Conservation (phyloP, 2,797 vertebrate species). For the Varecia variegata region DNA sequence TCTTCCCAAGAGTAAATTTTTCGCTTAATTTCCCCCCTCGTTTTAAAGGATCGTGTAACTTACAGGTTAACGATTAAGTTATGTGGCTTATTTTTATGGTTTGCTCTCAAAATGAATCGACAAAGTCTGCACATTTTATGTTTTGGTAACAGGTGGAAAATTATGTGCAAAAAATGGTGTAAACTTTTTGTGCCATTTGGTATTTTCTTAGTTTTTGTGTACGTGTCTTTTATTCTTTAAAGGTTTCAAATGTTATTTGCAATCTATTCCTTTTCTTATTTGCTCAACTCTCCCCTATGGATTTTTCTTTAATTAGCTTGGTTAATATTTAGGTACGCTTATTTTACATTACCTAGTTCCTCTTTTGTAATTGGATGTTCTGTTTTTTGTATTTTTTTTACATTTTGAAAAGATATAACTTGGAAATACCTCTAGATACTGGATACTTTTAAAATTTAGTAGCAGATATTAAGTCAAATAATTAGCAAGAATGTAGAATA, state of each 20-base stretch:
- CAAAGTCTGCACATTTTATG: background rate
- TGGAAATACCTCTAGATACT: conserved; percentile 51
- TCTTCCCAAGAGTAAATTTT: conserved; percentile 57
- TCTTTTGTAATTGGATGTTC: background rate
- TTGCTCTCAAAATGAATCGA: background rate
- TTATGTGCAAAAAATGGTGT: conserved; percentile 29
- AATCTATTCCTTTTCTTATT: background rate
- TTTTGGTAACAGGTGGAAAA: conserved; percentile 73
- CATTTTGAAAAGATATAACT: conserved; percentile 11
- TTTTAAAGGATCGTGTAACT: conserved; percentile 40
- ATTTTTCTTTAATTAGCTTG: conserved; percentile 32
- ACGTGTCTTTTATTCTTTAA: conserved; percentile 27
- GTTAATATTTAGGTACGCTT: conserved; percentile 42
- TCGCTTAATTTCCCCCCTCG: background rate
- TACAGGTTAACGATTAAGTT: conserved; percentile 30
- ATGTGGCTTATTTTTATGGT: conserved; percentile 36
- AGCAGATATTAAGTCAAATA: conserved; percentile 37
- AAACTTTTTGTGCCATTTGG: conserved; percentile 38
- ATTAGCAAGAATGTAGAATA: conserved; percentile 47
- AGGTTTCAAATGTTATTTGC: conserved; percentile 34
- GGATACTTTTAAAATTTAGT: conserved; percentile 44
- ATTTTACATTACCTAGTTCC: conserved; percentile 25
- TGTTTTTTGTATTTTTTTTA: background rate
- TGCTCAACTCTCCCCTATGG: background rate
- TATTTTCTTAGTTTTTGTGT: conserved; percentile 40